Evolutionary conservation across 92 coral and sea anemone species (phyloP).

Genomic region (Actinostola sp.): DNA sequence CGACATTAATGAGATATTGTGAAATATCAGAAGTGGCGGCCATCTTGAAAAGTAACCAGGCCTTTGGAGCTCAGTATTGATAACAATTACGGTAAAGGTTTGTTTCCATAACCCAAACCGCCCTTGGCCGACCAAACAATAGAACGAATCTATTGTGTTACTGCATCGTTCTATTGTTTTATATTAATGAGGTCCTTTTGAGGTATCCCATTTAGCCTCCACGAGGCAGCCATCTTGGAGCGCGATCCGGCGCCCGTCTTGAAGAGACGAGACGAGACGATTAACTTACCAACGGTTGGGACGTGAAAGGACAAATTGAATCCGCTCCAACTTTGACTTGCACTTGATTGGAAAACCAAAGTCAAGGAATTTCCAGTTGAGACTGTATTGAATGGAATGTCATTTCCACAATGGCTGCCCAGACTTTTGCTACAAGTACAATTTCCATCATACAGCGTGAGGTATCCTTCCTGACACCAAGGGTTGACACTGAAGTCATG

Average conservation of each 20-base stretch:
- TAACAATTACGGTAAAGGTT: no score
- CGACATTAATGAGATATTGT: not conserved
- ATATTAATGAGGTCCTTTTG: no score
- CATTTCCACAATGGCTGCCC: slow-evolving; percentile 33
- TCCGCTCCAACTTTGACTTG: not conserved
- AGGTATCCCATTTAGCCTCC: no score
- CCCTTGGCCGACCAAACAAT: no score
- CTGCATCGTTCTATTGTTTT: no score
- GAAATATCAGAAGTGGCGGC: no score
- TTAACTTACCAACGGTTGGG: slow-evolving; percentile 17
- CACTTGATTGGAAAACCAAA: slow-evolving; percentile 15
- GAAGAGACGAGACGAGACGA: not conserved
- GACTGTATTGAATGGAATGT: not conserved
- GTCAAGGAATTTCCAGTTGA: slow-evolving; percentile 15
- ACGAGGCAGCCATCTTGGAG: no score
- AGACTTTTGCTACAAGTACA: not conserved
- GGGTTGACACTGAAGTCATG: slow-evolving; percentile 1
- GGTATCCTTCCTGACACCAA: slow-evolving; percentile 11
- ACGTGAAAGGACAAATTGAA: slow-evolving; percentile 22
- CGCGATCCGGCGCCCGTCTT: not conserved
- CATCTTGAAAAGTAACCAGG: no score
- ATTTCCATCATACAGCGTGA: slow-evolving; percentile 16
- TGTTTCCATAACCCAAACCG: no score
- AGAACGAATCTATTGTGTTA: no score
- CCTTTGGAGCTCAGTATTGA: no score